phyloP scores from a whole-genome alignment of 2,113 vertebrate species.

The Rallus limicola region DNA sequence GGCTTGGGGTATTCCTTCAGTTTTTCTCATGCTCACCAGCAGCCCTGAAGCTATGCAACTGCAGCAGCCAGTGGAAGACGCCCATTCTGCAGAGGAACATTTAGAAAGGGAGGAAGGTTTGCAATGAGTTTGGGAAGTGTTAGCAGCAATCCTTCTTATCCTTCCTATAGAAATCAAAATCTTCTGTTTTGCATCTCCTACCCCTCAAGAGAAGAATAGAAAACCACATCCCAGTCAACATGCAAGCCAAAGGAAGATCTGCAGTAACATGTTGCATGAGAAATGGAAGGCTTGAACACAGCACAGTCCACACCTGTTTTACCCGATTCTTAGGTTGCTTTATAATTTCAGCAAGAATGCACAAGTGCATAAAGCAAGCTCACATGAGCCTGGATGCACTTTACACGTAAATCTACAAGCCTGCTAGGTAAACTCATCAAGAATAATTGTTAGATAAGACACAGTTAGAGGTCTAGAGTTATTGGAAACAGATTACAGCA shows the following conservation, averaged over 20 bases:
- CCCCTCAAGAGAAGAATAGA: background rate
- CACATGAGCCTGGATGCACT: background rate
- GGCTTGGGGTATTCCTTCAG: background rate
- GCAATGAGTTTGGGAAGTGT: background rate
- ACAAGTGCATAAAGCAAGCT: background rate
- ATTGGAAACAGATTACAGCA: background rate
- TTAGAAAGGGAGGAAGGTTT: background rate
- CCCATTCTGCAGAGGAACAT: background rate
- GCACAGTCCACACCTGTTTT: background rate
- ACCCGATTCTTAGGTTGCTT: background rate
- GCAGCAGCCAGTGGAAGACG: background rate
- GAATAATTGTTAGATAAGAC: background rate
- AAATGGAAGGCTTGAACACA: background rate
- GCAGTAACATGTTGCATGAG: background rate
- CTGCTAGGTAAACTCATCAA: background rate
- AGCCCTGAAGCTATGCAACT: background rate
- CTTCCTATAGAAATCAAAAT: background rate
- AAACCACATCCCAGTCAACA: background rate
- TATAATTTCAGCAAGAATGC: background rate
- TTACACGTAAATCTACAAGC: background rate
- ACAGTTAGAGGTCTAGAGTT: background rate
- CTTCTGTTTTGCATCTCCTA: background rate
- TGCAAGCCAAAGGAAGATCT: background rate
- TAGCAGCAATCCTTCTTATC: background rate
- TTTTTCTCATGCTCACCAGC: background rate